phyloP scores from a whole-genome alignment of 2,113 vertebrate species.

The Cygnus buccinator region DNA sequence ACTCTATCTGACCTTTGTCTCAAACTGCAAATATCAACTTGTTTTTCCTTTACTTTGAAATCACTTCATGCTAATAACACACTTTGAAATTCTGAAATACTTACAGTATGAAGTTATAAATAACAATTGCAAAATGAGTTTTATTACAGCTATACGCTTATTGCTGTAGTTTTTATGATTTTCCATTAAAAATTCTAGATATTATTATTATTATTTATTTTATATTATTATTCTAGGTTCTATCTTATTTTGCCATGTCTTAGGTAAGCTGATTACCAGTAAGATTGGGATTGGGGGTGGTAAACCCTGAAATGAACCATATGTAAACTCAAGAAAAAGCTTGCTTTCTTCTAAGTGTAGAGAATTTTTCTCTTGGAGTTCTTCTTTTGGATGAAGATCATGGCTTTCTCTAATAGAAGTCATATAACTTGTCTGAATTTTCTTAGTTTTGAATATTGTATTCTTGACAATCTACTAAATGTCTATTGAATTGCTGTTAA shows the following conservation, averaged over 20 bases:
- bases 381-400: not conserved
- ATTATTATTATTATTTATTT: not conserved
- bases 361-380: not conserved
- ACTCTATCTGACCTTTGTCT: not conserved
- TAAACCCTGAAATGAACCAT: not conserved
- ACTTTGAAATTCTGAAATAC: not conserved
- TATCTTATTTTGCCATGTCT: not conserved
- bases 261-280: not conserved
- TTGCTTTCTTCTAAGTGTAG: not conserved
- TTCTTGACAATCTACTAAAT: not conserved
- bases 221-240: not conserved
- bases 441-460: not conserved
- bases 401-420: not conserved
- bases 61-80: not conserved
- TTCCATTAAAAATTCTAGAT: not conserved
- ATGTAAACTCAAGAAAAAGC: not conserved
- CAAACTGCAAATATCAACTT: not conserved
- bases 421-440: not conserved
- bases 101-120: not conserved
- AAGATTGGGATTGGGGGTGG: not conserved
- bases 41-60: not conserved
- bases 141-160: not conserved
- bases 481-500: not conserved
- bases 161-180: not conserved
- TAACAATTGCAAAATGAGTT: not conserved